Evolutionary conservation across 2,888 invertebrate species (phyloP).

Genomic region (Chrysodeixis includens): DNA sequence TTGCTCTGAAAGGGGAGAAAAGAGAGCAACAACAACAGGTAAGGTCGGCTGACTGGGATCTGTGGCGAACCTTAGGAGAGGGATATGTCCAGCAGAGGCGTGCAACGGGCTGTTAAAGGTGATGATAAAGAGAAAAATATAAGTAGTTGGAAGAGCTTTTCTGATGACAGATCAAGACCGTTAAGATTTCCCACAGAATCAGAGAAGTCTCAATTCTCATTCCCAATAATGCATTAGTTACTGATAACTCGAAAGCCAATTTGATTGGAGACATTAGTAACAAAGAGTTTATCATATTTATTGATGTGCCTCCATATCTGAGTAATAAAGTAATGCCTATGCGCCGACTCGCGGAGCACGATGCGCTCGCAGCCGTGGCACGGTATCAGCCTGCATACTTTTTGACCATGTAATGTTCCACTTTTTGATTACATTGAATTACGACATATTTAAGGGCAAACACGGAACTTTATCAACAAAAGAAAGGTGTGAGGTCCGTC

Average conservation of each 20-base stretch:
- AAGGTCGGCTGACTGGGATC: too few relatives aligned
- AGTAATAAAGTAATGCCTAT: conserved; percentile 46
- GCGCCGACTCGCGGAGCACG: conserved; percentile 43
- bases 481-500: conserved; percentile 1
- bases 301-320: conserved; percentile 43
- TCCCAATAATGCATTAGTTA: background rate
- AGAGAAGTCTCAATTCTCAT: too few relatives aligned
- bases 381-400: conserved; percentile 53
- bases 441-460: conserved; percentile 33
- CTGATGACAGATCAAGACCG: too few relatives aligned
- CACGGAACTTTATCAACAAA: conserved; percentile 18
- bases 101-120: too few relatives aligned
- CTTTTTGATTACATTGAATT: conserved; percentile 51
- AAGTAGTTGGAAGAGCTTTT: too few relatives aligned
- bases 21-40: too few relatives aligned
- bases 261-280: conserved; percentile 42
- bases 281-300: conserved; percentile 38
- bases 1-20: too few relatives aligned
- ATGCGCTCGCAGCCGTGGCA: conserved; percentile 40
- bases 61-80: too few relatives aligned
- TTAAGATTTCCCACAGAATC: too few relatives aligned
- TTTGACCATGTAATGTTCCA: conserved; percentile 61
- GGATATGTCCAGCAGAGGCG: too few relatives aligned
- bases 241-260: conserved; percentile 7
- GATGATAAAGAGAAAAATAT: too few relatives aligned